Evolutionary conservation across 2,113 vertebrate species (phyloP).

Genomic region (Chroicocephalus ridibundus): DNA sequence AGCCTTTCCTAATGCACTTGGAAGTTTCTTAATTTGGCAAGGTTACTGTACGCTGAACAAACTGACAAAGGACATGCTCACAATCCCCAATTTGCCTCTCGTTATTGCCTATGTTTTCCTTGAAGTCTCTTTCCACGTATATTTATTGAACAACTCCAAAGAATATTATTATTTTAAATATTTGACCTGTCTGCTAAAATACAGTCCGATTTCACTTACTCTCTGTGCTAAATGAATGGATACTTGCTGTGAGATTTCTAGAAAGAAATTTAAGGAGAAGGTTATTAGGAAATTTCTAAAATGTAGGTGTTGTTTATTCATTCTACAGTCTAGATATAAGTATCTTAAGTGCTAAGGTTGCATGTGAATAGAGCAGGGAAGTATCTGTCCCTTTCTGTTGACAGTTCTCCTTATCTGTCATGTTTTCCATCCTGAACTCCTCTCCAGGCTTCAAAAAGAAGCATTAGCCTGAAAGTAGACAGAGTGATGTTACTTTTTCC

Average conservation of each 20-base stretch:
- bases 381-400: background rate
- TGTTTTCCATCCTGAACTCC: background rate
- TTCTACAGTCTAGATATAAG: background rate
- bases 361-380: background rate
- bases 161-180: conserved; percentile 4
- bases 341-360: background rate
- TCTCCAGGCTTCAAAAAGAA: background rate
- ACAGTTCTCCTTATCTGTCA: background rate
- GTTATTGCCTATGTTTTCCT: background rate
- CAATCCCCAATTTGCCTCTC: background rate
- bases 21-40: conserved; percentile 30
- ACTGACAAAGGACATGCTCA: background rate
- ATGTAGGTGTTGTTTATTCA: background rate
- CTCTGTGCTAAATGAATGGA: background rate
- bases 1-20: conserved; percentile 74
- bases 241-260: background rate
- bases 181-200: background rate
- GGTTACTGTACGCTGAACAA: background rate
- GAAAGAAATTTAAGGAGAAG: background rate
- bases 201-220: background rate
- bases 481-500: background rate
- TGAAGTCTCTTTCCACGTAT: background rate
- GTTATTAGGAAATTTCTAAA: background rate
- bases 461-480: background rate
- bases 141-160: background rate